Percentiles rank a stretch among this genome's conserved stretches.
phyloP scores from a whole-genome alignment of 2,888 invertebrate species.

The Coelopa pilipes region DNA sequence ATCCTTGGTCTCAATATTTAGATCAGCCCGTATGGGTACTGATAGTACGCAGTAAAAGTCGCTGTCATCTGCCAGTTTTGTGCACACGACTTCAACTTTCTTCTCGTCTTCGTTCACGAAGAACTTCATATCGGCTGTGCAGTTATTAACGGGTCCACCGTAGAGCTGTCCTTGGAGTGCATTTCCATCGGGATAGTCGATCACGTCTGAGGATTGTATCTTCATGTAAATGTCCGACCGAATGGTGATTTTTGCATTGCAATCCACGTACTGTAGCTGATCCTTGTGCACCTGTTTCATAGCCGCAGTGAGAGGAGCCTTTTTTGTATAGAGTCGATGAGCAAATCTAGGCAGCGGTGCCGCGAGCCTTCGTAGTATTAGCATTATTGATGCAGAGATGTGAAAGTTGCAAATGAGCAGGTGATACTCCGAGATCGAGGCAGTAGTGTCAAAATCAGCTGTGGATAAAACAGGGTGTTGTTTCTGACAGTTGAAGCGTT shows the following conservation, averaged over 20 bases:
- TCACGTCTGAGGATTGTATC: constrained; percentile 54
- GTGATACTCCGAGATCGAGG: too few species aligned
- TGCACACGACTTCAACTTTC: constrained; percentile 25
- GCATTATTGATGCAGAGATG: constrained; percentile 10
- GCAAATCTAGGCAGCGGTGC: constrained; percentile 7
- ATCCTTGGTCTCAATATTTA: constrained; percentile 50
- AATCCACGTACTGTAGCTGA: constrained; percentile 54
- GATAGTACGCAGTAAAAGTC: constrained; percentile 54
- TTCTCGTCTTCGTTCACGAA: constrained; percentile 49
- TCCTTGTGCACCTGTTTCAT: constrained; percentile 55
- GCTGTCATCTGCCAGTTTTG: constrained; percentile 27
- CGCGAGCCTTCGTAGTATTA: constrained; percentile 11
- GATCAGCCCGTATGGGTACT: constrained; percentile 59
- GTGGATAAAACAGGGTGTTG: not conserved
- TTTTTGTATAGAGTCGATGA: constrained; percentile 39
- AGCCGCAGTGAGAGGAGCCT: constrained; percentile 5
- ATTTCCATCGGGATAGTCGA: constrained; percentile 54
- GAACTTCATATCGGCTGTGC: constrained; percentile 49
- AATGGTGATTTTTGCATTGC: constrained; percentile 52
- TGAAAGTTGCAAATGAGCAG: too few species aligned
- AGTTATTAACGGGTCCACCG: constrained; percentile 53
- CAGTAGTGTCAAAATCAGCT: too few species aligned
- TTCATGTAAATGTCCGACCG: constrained; percentile 53
- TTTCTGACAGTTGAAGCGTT: too few species aligned
- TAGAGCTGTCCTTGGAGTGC: constrained; percentile 54